Evolutionary conservation across 2,113 vertebrate genomes (phyloP).

Genomic region (Centropus unirufus): DNA sequence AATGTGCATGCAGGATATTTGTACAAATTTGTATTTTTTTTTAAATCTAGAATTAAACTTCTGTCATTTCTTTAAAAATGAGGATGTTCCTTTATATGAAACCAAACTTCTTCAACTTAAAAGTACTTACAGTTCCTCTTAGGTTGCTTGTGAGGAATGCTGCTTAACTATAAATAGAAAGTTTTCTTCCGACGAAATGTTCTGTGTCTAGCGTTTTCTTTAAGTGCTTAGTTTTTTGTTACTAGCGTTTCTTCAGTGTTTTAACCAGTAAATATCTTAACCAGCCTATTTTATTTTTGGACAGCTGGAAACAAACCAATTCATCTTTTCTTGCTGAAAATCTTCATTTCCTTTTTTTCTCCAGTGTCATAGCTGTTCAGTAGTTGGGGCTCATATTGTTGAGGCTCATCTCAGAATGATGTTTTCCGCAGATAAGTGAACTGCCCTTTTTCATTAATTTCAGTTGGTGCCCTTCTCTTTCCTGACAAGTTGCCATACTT

Average conservation of each 20-base stretch:
- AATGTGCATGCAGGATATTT: background rate
- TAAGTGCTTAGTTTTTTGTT: background rate
- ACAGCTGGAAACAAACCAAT: background rate
- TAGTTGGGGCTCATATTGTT: background rate
- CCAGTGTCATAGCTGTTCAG: background rate
- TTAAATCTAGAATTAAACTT: background rate
- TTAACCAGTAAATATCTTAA: background rate
- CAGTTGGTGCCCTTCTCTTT: background rate
- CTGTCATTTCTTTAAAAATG: background rate
- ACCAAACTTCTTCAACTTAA: background rate
- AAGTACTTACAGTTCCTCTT: constrained; percentile 8
- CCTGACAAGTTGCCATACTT: background rate
- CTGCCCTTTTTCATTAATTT: background rate
- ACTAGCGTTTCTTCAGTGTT: background rate
- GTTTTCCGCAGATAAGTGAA: background rate
- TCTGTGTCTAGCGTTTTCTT: background rate
- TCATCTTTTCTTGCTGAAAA: background rate
- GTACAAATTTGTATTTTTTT: background rate
- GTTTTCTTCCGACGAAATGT: background rate
- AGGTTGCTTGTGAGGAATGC: background rate
- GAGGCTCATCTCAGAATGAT: background rate
- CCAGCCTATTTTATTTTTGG: background rate
- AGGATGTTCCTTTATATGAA: background rate
- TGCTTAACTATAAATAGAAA: background rate
- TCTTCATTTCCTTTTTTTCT: background rate